Evolutionary conservation across 2,797 vertebrate species (phyloP).

Genomic region (Eurystomus glaucurus): DNA sequence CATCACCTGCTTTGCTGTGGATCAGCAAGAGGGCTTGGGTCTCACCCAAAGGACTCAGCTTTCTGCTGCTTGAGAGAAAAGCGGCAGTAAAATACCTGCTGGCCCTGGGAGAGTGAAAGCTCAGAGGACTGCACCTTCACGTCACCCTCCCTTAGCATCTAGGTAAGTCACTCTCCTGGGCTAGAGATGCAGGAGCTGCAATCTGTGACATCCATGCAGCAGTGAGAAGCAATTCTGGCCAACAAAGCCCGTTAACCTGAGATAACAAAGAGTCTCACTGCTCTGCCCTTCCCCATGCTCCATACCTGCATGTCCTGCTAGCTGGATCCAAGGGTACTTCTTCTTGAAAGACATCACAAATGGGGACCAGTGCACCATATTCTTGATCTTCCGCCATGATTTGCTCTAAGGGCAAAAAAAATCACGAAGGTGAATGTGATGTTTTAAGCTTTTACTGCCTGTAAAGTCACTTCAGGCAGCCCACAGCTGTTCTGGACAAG

Average conservation of each 20-base stretch:
- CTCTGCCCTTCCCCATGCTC: not conserved
- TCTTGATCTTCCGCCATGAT: constrained; percentile 99
- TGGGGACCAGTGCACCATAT: constrained; percentile 99
- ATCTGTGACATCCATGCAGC: not conserved
- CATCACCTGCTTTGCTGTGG: not conserved
- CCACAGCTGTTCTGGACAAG: not conserved
- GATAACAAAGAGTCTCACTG: not conserved
- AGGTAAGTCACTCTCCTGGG: not conserved
- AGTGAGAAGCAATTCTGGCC: not conserved
- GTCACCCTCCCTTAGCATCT: not conserved
- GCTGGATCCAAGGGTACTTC: constrained; percentile 99
- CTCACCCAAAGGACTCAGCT: not conserved
- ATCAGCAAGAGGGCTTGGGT: not conserved
- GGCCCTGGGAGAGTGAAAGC: not conserved
- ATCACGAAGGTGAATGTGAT: not conserved
- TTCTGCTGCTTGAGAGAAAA: not conserved
- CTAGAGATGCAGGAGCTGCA: not conserved
- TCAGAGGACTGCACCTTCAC: not conserved
- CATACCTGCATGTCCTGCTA: constrained; percentile 96
- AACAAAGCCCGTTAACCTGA: not conserved
- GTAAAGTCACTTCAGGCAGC: constrained; percentile 34
- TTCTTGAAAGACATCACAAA: constrained; percentile 99
- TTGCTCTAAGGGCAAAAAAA: constrained; percentile 88
- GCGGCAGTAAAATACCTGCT: not conserved
- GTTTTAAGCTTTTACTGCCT: not conserved